phyloP scores from a whole-genome alignment of 2,888 invertebrate species.

The Perizoma affinitatum region DNA sequence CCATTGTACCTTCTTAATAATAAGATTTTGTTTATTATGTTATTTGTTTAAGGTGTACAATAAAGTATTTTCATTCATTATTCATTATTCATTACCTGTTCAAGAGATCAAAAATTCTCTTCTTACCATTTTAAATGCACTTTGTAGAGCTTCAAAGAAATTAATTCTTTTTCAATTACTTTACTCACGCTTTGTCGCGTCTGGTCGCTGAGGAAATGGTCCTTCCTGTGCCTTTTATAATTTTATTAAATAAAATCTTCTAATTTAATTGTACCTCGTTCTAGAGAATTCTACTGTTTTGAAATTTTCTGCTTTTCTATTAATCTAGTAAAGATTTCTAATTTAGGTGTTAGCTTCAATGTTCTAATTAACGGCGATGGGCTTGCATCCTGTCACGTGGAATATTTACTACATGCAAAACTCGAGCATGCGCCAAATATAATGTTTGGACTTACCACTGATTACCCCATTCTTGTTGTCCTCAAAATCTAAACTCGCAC shows the following conservation, averaged over 20 bases:
- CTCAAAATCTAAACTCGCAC: too few species aligned
- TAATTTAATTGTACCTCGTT: conserved; percentile 30
- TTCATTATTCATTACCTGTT: not conserved
- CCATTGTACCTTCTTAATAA: too few species aligned
- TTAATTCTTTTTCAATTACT: conserved; percentile 44
- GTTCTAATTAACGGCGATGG: too few species aligned
- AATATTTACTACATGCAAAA: too few species aligned
- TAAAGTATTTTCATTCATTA: too few species aligned
- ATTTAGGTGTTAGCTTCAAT: too few species aligned
- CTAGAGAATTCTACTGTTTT: conserved; percentile 18
- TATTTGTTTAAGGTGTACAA: too few species aligned
- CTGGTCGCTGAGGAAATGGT: conserved; percentile 26
- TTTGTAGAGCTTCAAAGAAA: conserved; percentile 33
- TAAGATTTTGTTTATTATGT: too few species aligned
- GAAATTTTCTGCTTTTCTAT: conserved; percentile 13
- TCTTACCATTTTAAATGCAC: conserved; percentile 44
- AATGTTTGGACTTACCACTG: too few species aligned
- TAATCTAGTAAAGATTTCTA: not conserved
- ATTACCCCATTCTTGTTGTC: too few species aligned
- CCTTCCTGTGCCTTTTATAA: conserved; percentile 26
- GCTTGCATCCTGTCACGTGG: too few species aligned
- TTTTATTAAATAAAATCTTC: conserved; percentile 35
- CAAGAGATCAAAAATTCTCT: conserved; percentile 21
- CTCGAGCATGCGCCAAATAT: too few species aligned
- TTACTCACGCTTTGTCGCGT: conserved; percentile 40